Percentiles rank a stretch among this genome's conserved stretches.
phyloP scores from a whole-genome alignment of 2,888 invertebrate genomes.

The Colletes collaris region DNA sequence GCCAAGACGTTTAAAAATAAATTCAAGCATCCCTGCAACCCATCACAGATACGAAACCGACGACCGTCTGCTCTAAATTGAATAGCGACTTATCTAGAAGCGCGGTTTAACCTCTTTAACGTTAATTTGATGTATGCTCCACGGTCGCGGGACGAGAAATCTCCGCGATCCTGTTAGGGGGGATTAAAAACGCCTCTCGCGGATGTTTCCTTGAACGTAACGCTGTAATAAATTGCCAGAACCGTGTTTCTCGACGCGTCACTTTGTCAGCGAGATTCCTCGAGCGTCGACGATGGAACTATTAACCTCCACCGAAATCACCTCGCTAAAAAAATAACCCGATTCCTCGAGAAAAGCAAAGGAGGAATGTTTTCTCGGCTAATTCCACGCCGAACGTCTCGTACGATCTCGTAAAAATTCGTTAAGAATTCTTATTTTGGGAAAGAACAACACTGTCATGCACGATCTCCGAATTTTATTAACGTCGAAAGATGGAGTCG shows the following conservation, averaged over 20 bases:
- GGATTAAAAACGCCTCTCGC: slow-evolving; percentile 25
- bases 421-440: too few relatives aligned
- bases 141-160: background rate
- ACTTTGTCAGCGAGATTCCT: slow-evolving; percentile 16
- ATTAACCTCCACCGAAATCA: background rate
- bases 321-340: slow-evolving; percentile 1
- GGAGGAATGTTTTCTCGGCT: background rate
- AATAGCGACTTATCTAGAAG: slow-evolving; percentile 46
- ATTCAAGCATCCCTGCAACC: slow-evolving; percentile 43
- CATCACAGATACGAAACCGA: slow-evolving; percentile 45
- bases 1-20: slow-evolving; percentile 63
- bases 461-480: too few relatives aligned
- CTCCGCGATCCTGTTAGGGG: slow-evolving; percentile 24
- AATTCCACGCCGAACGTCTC: background rate
- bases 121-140: slow-evolving; percentile 8
- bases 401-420: too few relatives aligned
- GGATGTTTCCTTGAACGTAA: slow-evolving; percentile 4
- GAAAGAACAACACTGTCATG: too few relatives aligned
- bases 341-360: background rate
- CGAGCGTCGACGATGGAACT: background rate
- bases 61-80: slow-evolving; percentile 42
- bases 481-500: too few relatives aligned
- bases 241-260: background rate
- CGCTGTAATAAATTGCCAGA: background rate
- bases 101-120: slow-evolving; percentile 42